Evolutionary conservation across 2,888 invertebrate species (phyloP).

Genomic region (Lymantria dispar): DNA sequence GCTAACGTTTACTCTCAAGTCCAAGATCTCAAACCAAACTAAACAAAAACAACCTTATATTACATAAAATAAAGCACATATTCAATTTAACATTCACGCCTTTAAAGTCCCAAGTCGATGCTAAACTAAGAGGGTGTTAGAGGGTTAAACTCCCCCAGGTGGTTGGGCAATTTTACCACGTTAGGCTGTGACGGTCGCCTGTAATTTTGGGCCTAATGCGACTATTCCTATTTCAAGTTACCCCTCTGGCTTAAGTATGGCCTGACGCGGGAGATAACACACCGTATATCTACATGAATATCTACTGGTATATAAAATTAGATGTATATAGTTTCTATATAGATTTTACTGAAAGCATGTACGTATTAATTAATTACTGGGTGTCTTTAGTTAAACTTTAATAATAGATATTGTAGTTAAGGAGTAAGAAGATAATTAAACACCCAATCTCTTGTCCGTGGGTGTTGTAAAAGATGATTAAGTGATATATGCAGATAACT

Average conservation of each 20-base stretch:
- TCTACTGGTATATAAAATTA: constrained; percentile 7
- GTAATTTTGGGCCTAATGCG: constrained; percentile 82
- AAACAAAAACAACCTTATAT: constrained; percentile 13
- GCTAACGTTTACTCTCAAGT: constrained; percentile 58
- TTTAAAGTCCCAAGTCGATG: constrained; percentile 43
- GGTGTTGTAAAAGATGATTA: too few species aligned
- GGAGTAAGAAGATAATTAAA: too few species aligned
- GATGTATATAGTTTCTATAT: too few species aligned
- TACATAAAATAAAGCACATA: constrained; percentile 18
- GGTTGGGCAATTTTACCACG: constrained; percentile 78
- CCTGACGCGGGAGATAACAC: constrained; percentile 72
- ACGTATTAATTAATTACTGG: too few species aligned
- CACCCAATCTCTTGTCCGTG: too few species aligned
- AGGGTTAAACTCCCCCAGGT: constrained; percentile 71
- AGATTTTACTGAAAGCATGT: too few species aligned
- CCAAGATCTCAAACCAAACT: constrained; percentile 24
- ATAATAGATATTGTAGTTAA: too few species aligned
- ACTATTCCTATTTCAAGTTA: constrained; percentile 80
- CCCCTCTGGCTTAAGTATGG: constrained; percentile 74
- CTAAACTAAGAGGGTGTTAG: constrained; percentile 48
- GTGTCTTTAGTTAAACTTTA: too few species aligned
- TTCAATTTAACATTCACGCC: constrained; percentile 11
- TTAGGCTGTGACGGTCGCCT: constrained; percentile 80
- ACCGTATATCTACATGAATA: constrained; percentile 35
- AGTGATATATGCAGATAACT: too few species aligned